Conservation (phyloP, 1,140 invertebrate genomes). For the Drosophila elegans region DNA sequence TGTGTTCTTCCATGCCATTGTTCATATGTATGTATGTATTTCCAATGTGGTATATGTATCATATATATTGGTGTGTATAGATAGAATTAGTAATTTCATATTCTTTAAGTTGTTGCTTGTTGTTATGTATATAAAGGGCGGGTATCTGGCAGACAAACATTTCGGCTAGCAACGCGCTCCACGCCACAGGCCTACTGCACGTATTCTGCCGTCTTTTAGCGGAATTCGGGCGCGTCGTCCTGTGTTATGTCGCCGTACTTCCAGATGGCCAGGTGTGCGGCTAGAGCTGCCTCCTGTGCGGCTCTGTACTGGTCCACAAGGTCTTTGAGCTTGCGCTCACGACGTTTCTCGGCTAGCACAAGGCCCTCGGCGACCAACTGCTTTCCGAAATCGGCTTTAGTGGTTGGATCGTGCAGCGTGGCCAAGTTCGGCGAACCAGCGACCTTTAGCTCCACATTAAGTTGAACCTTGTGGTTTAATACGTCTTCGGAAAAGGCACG, state of each 20-base stretch:
- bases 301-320: slow-evolving; percentile 93
- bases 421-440: slow-evolving; percentile 87
- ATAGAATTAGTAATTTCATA: slow-evolving; percentile 83
- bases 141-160: slow-evolving; percentile 85
- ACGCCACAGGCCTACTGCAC: slow-evolving; percentile 69
- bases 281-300: slow-evolving; percentile 94
- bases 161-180: slow-evolving; percentile 68
- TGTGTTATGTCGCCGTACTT: slow-evolving; percentile 98
- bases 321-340: slow-evolving; percentile 92
- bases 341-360: slow-evolving; percentile 91
- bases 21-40: slow-evolving; percentile 56
- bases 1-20: slow-evolving; percentile 45
- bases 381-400: slow-evolving; percentile 93
- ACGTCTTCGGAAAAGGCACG: slow-evolving; percentile 89
- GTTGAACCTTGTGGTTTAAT: slow-evolving; percentile 88
- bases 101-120: slow-evolving; percentile 75
- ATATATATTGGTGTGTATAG: slow-evolving; percentile 71
- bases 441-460: slow-evolving; percentile 90
- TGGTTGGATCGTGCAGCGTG: slow-evolving; percentile 90
- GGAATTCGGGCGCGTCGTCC: slow-evolving; percentile 89
- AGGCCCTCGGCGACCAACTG: slow-evolving; percentile 94
- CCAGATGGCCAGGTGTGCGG: slow-evolving; percentile 95
- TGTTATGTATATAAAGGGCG: slow-evolving; percentile 84
- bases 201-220: slow-evolving; percentile 62
- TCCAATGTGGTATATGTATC: slow-evolving; percentile 70